These are phyloP conservation scores for Phenacoccus solenopsis DNA, from an alignment of 1,140 invertebrate genomes.

Conservation along the genomic window DNA sequence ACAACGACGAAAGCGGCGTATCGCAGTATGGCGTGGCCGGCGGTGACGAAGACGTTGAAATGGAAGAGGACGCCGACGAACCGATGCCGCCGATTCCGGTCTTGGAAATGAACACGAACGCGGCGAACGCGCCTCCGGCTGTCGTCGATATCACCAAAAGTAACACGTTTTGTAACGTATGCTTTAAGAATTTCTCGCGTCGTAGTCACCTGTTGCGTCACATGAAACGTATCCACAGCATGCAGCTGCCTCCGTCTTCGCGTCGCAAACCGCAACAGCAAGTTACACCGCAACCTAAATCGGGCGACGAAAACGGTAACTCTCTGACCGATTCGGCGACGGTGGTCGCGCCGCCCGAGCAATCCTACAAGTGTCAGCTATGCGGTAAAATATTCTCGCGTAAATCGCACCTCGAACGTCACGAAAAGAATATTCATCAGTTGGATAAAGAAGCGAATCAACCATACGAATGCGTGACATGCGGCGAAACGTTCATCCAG, in stretches of 20 bases:
- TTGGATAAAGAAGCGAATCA: constrained; percentile 13
- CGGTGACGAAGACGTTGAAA: constrained; percentile 17
- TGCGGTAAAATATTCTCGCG: constrained; percentile 24
- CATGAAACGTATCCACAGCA: constrained; percentile 25
- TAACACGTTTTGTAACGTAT: constrained; percentile 24
- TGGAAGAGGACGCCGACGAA: constrained; percentile 6
- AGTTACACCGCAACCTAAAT: constrained; percentile 5
- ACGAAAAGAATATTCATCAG: constrained; percentile 22
- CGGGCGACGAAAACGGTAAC: constrained; percentile 23
- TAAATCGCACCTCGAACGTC: constrained; percentile 24
- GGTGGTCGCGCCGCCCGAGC: background rate
- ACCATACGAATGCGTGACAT: constrained; percentile 27
- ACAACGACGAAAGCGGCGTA: background rate
- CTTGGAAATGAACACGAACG: constrained; percentile 19
- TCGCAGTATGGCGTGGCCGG: background rate
- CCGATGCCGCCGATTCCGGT: constrained; percentile 12
- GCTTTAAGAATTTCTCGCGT: constrained; percentile 26
- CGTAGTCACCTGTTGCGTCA: constrained; percentile 26
- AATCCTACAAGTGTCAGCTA: constrained; percentile 21
- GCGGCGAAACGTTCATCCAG: constrained; percentile 26
- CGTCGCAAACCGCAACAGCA: constrained; percentile 10
- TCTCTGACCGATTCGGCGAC: background rate
- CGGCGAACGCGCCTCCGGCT: constrained; percentile 7
- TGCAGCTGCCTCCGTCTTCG: constrained; percentile 19
- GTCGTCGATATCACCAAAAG: constrained; percentile 19